phyloP scores from a whole-genome alignment of 2,113 vertebrate species.

The Pseudolaguvia tuberculata region DNA sequence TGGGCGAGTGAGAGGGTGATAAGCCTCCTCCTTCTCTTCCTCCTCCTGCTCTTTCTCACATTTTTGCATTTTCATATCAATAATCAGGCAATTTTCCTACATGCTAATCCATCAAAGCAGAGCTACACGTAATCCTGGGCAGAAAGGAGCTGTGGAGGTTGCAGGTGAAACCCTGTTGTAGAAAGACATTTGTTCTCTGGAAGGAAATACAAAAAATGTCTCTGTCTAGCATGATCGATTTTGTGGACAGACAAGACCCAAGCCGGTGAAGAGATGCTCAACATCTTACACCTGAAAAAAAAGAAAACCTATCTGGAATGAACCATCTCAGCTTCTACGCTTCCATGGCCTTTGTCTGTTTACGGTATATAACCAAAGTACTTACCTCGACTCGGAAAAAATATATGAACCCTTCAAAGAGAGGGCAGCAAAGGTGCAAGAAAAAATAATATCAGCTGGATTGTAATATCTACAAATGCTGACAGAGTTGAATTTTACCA shows the following conservation, averaged over 20 bases:
- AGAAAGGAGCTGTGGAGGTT: conserved; percentile 71
- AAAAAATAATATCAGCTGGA: conserved; percentile 41
- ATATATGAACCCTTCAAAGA: conserved; percentile 41
- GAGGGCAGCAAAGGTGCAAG: conserved; percentile 17
- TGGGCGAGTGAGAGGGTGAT: conserved; percentile 74
- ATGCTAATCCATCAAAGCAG: conserved; percentile 99
- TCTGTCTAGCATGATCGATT: conserved; percentile 95
- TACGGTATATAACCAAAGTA: conserved; percentile 63
- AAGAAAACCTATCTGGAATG: conserved; percentile 54
- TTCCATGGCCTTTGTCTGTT: conserved; percentile 66
- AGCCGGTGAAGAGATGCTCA: conserved; percentile 65
- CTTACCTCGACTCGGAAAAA: conserved; percentile 60
- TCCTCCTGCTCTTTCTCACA: conserved; percentile 61
- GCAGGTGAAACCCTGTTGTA: conserved; percentile 89
- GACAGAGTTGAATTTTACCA: conserved; percentile 67
- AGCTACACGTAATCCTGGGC: conserved; percentile 87
- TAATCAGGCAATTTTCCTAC: conserved; percentile 96
- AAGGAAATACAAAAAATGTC: conserved; percentile 82
- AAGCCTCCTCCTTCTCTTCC: conserved; percentile 71
- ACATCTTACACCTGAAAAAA: conserved; percentile 65
- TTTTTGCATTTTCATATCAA: conserved; percentile 99
- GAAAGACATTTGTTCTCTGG: conserved; percentile 90
- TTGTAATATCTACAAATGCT: conserved; percentile 71
- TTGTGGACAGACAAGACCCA: conserved; percentile 65
- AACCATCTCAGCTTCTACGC: conserved; percentile 67